Evolutionary conservation across 2,797 vertebrate species (phyloP).

Genomic region (Siniperca undulata): DNA sequence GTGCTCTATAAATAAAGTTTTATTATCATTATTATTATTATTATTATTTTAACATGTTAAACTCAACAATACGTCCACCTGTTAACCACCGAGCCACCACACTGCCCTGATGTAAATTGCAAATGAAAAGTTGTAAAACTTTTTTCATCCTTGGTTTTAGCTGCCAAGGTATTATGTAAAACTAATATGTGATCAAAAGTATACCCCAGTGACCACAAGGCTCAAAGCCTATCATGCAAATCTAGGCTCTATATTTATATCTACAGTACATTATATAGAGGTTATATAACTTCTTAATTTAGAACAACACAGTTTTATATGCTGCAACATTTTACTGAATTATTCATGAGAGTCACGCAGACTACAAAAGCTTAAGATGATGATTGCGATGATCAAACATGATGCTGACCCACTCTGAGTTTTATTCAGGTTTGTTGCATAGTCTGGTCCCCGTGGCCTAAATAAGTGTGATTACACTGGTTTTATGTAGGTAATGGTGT

Average conservation of each 20-base stretch:
- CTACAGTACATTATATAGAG: neutral
- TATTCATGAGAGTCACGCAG: neutral
- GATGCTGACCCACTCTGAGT: constrained; percentile 16
- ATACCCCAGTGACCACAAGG: neutral
- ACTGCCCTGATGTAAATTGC: neutral
- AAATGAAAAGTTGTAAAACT: constrained; percentile 24
- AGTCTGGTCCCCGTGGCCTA: constrained; percentile 1
- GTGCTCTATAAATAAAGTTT: no score
- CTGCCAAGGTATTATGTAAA: constrained; percentile 36
- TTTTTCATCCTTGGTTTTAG: neutral
- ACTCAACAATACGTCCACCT: neutral
- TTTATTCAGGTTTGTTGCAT: neutral
- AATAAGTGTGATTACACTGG: neutral
- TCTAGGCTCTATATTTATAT: constrained; percentile 1
- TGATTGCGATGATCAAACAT: neutral
- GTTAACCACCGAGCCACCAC: neutral
- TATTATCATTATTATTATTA: no score
- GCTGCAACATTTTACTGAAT: neutral
- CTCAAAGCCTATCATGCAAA: constrained; percentile 24
- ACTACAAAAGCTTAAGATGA: neutral
- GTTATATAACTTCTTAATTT: constrained; percentile 9
- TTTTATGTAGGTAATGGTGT: constrained; percentile 10
- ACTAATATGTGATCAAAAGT: neutral
- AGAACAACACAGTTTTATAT: constrained; percentile 5
- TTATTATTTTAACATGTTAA: neutral